Percentiles rank a stretch among this genome's conserved stretches.
phyloP scores from a whole-genome alignment of 2,888 invertebrate species.

The Cheilosia vernalis region DNA sequence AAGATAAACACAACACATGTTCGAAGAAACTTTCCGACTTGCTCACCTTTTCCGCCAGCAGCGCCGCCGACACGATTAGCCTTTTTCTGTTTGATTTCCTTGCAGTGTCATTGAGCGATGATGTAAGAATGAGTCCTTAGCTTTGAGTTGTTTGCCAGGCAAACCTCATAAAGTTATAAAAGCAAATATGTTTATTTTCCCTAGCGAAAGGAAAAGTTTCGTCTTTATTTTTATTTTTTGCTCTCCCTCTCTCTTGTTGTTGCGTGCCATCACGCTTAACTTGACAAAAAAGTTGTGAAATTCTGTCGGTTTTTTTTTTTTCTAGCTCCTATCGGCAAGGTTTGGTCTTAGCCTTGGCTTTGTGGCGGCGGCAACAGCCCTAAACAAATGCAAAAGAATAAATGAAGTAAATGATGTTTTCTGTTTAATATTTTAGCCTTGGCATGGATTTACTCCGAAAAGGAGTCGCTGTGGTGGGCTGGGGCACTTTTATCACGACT shows the following conservation, averaged over 20 bases:
- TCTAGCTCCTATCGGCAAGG: not conserved
- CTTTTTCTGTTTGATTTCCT: conserved; percentile 33
- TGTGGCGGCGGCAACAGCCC: conserved; percentile 25
- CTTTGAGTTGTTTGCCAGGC: conserved; percentile 38
- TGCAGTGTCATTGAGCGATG: conserved; percentile 62
- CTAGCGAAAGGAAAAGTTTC: conserved; percentile 18
- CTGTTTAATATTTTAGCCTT: conserved; percentile 65
- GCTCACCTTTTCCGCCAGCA: conserved; percentile 12
- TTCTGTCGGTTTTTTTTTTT: conserved; percentile 19
- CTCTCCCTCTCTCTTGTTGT: conserved; percentile 8
- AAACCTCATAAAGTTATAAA: conserved; percentile 72
- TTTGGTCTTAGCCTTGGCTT: conserved; percentile 6
- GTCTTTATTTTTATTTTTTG: not conserved
- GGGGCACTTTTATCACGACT: conserved; percentile 64
- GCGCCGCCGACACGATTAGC: not conserved
- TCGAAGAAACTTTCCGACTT: conserved; percentile 45
- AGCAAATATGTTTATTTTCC: conserved; percentile 56
- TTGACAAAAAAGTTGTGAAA: conserved; percentile 57
- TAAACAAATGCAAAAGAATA: conserved; percentile 53
- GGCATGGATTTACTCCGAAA: conserved; percentile 14
- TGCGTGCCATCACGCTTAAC: conserved; percentile 57
- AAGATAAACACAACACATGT: conserved; percentile 7
- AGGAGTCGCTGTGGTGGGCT: not conserved
- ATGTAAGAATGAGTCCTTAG: conserved; percentile 61
- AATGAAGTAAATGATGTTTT: conserved; percentile 67